Percentiles rank a stretch among this genome's conserved stretches.
phyloP scores from a whole-genome alignment of 2,113 vertebrate species.

The Circaetus gallicus region DNA sequence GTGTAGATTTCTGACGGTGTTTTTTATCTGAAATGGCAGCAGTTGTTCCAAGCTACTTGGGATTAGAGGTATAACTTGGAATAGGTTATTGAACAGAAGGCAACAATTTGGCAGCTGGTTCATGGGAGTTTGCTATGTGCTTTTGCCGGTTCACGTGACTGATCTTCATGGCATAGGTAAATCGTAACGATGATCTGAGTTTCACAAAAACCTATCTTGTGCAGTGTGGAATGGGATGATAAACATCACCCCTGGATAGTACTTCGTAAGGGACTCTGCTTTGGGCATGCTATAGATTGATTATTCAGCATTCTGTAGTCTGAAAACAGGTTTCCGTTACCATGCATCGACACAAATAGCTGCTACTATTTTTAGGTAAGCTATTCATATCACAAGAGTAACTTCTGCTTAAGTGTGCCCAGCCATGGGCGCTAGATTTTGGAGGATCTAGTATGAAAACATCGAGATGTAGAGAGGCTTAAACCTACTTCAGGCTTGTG shows the following conservation, averaged over 20 bases:
- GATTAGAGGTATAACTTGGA: not conserved
- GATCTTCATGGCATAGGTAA: not conserved
- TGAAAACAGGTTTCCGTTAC: not conserved
- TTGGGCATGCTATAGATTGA: not conserved
- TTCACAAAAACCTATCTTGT: not conserved
- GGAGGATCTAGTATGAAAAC: not conserved
- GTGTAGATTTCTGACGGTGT: not conserved
- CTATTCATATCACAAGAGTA: not conserved
- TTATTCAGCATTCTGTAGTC: not conserved
- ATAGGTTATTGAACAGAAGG: not conserved
- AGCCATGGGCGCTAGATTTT: not conserved
- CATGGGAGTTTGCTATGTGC: not conserved
- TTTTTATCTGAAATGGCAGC: not conserved
- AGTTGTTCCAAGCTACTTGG: not conserved
- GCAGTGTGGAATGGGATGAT: not conserved
- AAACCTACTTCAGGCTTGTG: not conserved
- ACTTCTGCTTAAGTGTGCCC: not conserved
- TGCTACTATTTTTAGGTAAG: not conserved
- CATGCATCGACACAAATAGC: not conserved
- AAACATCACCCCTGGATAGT: not conserved
- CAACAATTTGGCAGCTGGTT: not conserved
- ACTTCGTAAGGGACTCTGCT: not conserved
- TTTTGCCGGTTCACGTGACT: not conserved
- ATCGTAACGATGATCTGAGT: rapidly evolving
- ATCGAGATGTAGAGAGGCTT: not conserved